A percentile compares a stretch with the other conserved stretches of the same genome.
Conservation (phyloP, 2,113 vertebrate genomes). For the Bos javanicus region DNA sequence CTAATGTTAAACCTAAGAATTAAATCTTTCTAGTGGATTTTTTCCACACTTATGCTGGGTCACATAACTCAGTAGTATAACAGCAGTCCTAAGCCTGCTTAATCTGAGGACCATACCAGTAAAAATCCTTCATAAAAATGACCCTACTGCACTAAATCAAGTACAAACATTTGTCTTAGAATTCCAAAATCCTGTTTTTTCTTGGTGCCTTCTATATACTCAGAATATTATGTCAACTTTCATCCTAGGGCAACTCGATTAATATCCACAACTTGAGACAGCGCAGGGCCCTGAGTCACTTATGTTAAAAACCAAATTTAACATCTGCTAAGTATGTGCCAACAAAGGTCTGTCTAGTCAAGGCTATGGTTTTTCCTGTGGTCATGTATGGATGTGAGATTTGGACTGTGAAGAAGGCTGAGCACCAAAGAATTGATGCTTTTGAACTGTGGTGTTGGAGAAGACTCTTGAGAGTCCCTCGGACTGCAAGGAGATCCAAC, state of each 20-base stretch:
- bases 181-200: not conserved
- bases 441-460: too few species aligned
- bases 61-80: not conserved
- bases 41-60: not conserved
- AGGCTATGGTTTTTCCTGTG: too few species aligned
- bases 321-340: not conserved
- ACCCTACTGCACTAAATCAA: not conserved
- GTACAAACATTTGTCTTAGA: not conserved
- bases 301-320: not conserved
- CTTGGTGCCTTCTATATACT: not conserved
- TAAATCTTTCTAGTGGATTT: not conserved
- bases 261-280: not conserved
- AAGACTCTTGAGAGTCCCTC: too few species aligned
- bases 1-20: not conserved
- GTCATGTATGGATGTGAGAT: too few species aligned
- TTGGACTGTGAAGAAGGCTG: too few species aligned
- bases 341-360: too few species aligned
- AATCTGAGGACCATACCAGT: not conserved
- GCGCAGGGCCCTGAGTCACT: not conserved
- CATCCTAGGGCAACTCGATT: fast-evolving
- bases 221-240: not conserved
- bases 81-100: not conserved
- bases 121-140: not conserved
- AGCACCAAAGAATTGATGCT: too few species aligned
- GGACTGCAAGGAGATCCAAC: too few species aligned